Evolutionary conservation across 1,140 invertebrate genomes (phyloP).

Genomic region (Grapholita molesta): DNA sequence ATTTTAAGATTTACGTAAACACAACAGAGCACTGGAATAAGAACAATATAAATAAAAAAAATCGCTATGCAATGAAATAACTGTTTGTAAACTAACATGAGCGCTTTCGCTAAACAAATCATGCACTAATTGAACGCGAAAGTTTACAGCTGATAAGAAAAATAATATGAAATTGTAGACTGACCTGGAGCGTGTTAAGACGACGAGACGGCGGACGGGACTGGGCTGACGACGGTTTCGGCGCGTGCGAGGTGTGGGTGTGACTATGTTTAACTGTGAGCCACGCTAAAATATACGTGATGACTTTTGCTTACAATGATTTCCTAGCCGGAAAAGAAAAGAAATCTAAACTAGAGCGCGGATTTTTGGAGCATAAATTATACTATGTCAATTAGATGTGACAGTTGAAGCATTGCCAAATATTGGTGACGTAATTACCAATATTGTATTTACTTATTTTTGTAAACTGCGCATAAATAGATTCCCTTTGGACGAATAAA

Average conservation of each 20-base stretch:
- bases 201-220: conserved; percentile 59
- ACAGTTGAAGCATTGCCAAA: not conserved
- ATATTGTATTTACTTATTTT: not conserved
- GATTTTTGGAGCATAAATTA: not conserved
- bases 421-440: not conserved
- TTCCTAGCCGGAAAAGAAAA: conserved; percentile 55
- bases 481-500: too few relatives aligned
- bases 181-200: conserved; percentile 64
- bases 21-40: conserved; percentile 33
- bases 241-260: conserved; percentile 56
- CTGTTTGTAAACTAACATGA: not conserved
- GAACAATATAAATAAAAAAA: conserved; percentile 25
- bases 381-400: conserved; percentile 5
- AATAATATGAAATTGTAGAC: conserved; percentile 37
- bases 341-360: not conserved
- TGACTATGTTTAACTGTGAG: conserved; percentile 73
- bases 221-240: conserved; percentile 44
- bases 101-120: not conserved
- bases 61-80: conserved; percentile 36
- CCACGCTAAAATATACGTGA: conserved; percentile 63
- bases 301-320: conserved; percentile 69
- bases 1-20: conserved; percentile 14
- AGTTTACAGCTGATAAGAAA: conserved; percentile 24
- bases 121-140: conserved; percentile 1
- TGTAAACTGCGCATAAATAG: not conserved